phyloP scores from a whole-genome alignment of 1,140 invertebrate species.

The Drosophila micromelanica region DNA sequence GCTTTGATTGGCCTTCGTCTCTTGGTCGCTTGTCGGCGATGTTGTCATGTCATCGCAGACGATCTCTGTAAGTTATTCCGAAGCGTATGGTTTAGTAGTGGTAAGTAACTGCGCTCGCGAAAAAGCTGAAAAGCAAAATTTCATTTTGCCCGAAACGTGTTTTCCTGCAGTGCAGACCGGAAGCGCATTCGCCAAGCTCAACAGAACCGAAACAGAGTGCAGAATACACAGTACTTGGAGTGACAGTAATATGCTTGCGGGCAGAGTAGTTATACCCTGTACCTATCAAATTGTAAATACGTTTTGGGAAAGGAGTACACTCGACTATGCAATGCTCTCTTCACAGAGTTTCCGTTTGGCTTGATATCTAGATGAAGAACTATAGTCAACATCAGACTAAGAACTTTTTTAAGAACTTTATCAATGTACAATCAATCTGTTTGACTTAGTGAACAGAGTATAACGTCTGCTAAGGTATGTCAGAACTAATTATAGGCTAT shows the following conservation, averaged over 20 bases:
- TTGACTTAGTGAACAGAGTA: no score
- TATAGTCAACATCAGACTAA: no score
- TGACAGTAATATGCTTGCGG: constrained; percentile 43
- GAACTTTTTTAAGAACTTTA: no score
- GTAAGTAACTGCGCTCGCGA: constrained; percentile 12
- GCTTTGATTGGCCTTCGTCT: constrained; percentile 28
- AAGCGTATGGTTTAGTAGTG: neutral
- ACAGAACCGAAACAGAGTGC: constrained; percentile 56
- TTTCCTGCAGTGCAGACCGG: constrained; percentile 67
- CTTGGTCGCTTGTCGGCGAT: neutral
- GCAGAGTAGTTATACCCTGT: constrained; percentile 39
- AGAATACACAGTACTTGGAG: constrained; percentile 49
- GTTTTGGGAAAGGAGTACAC: no score
- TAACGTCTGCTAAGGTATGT: no score
- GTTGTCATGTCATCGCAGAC: constrained; percentile 33
- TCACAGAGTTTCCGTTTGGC: no score
- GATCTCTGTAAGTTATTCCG: constrained; percentile 38
- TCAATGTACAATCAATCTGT: no score
- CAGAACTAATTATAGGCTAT: no score
- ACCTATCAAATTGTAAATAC: neutral
- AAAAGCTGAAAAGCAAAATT: constrained; percentile 57
- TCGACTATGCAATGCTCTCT: no score
- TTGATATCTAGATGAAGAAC: no score
- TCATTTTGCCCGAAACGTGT: constrained; percentile 65
- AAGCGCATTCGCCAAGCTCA: constrained; percentile 72